These are phyloP conservation scores for Danaus plexippus DNA, from an alignment of 1,140 invertebrate genomes.

Conservation along the genomic window DNA sequence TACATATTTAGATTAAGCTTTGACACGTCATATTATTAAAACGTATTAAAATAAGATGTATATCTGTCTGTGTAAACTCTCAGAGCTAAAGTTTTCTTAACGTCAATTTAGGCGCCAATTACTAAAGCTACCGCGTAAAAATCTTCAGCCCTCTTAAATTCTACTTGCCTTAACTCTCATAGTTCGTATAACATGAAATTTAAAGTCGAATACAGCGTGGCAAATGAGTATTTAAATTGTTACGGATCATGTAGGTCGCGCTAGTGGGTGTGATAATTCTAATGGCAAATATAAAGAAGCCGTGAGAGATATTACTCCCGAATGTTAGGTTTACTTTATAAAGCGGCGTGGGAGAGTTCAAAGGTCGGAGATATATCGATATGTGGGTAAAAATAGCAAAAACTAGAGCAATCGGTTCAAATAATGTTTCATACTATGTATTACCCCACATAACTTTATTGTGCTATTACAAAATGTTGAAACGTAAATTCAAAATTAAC, in stretches of 20 bases:
- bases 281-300: conserved; percentile 52
- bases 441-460: no score
- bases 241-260: conserved; percentile 50
- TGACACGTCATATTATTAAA: no score
- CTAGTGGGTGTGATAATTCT: conserved; percentile 64
- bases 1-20: no score
- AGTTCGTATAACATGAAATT: conserved; percentile 9
- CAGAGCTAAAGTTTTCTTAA: conserved; percentile 43
- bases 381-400: no score
- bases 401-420: no score
- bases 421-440: no score
- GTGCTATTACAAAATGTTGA: no score
- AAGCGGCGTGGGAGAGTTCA: conserved; percentile 65
- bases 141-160: conserved; percentile 31
- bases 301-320: conserved; percentile 63
- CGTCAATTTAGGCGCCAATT: conserved; percentile 43
- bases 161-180: not conserved
- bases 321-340: conserved; percentile 56
- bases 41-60: no score
- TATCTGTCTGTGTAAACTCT: conserved; percentile 2
- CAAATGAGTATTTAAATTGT: conserved; percentile 30
- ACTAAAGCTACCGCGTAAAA: conserved; percentile 42
- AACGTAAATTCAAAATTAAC: no score
- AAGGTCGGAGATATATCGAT: conserved; percentile 32
- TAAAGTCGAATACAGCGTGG: conserved; percentile 14